Evolutionary conservation across 2,113 vertebrate genomes (phyloP).

Genomic region (Chionis minor): DNA sequence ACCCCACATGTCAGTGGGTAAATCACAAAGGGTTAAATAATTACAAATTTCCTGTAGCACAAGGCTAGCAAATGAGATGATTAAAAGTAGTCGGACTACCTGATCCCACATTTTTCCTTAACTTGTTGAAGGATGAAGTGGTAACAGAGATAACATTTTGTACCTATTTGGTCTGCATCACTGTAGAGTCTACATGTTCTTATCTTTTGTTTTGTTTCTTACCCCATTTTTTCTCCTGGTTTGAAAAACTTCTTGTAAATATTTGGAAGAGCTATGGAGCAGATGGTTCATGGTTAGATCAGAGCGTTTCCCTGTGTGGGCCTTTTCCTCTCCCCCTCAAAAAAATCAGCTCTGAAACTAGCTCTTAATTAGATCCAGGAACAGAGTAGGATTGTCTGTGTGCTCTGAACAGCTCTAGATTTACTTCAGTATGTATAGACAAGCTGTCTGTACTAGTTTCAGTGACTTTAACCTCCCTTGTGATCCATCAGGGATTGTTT

Average conservation of each 20-base stretch:
- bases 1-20: not conserved
- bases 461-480: not conserved
- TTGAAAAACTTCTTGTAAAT: not conserved
- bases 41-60: not conserved
- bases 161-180: not conserved
- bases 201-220: not conserved
- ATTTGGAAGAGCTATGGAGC: not conserved
- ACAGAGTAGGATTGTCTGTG: not conserved
- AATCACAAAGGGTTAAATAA: not conserved
- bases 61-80: not conserved
- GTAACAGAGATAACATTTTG: not conserved
- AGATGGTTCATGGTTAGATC: not conserved
- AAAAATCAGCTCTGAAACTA: not conserved
- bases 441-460: not conserved
- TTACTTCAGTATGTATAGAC: not conserved
- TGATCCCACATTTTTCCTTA: not conserved
- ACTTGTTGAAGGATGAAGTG: not conserved
- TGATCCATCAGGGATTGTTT: not conserved
- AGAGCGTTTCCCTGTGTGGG: not conserved
- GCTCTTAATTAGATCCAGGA: not conserved
- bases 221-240: not conserved
- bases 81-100: not conserved
- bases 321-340: not conserved
- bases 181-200: not conserved
- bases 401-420: not conserved